Percentiles rank a stretch among this genome's conserved stretches.
These are phyloP conservation scores for Ictalurus furcatus DNA, from an alignment of 2,113 vertebrate genomes.

Conservation along the genomic window DNA sequence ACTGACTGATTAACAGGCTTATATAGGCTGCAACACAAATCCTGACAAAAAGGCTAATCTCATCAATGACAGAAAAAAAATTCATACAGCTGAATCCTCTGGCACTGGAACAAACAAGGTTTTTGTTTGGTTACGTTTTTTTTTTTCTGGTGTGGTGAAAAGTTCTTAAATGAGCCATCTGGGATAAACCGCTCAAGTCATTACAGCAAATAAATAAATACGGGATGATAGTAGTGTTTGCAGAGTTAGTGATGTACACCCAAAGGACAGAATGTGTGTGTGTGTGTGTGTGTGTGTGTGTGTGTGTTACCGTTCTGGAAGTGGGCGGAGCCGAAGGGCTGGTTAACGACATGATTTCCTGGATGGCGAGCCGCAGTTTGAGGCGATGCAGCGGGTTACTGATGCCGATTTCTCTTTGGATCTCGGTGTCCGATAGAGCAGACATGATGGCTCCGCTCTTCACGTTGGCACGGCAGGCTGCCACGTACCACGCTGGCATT, in stretches of 20 bases:
- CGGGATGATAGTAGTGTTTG: background rate
- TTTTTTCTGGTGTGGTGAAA: background rate
- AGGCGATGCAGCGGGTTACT: conserved; percentile 94
- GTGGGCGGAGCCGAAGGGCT: conserved; percentile 95
- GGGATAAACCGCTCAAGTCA: background rate
- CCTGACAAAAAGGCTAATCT: background rate
- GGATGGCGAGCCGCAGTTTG: conserved; percentile 93
- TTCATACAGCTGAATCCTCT: background rate
- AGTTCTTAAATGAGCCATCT: no score
- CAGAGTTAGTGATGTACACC: background rate
- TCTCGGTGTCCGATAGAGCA: conserved; percentile 94
- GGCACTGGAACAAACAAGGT: background rate
- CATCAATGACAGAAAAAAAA: background rate
- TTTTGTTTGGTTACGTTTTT: no score
- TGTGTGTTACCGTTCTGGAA: conserved; percentile 86
- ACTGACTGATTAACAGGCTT: background rate
- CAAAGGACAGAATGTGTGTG: background rate
- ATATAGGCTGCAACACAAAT: background rate
- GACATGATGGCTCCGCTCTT: conserved; percentile 99
- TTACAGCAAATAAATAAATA: background rate
- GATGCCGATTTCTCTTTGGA: conserved; percentile 96
- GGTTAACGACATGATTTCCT: conserved; percentile 97
- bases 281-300: background rate
- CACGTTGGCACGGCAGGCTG: conserved; percentile 94
- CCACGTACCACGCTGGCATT: conserved; percentile 99